Conservation (phyloP, 2,888 invertebrate genomes). For the Polyommatus icarus region DNA sequence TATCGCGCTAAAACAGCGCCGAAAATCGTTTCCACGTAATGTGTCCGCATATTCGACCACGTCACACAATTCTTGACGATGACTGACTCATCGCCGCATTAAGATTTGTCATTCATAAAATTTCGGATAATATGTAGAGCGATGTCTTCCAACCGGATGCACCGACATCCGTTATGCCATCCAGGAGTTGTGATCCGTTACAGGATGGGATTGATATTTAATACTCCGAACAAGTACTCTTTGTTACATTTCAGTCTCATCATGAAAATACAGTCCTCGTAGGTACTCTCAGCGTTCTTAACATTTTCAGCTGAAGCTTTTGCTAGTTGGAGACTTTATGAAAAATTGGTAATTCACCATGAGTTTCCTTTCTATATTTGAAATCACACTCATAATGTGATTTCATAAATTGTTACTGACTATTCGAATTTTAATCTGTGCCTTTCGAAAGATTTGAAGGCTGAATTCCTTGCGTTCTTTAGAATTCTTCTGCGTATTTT, state of each 20-base stretch:
- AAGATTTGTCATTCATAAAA: constrained; percentile 69
- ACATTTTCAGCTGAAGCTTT: not conserved
- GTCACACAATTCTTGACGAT: constrained; percentile 56
- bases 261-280: not conserved
- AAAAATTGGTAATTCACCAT: not conserved
- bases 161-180: constrained; percentile 25
- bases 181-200: not conserved
- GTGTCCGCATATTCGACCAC: constrained; percentile 50
- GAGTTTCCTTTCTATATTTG: not conserved
- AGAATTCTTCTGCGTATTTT: not conserved
- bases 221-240: not conserved
- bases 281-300: not conserved
- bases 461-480: not conserved
- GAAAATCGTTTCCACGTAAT: constrained; percentile 50
- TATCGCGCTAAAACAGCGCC: constrained; percentile 50
- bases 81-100: constrained; percentile 63
- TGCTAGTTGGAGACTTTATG: not conserved
- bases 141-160: constrained; percentile 43
- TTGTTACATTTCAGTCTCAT: not conserved
- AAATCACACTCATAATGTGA: not conserved
- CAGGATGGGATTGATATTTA: not conserved
- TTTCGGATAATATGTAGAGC: constrained; percentile 52
- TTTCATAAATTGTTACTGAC: not conserved
- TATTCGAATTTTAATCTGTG: not conserved
- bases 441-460: not conserved